Conservation (phyloP, 2,888 invertebrate species). For the Alloplasta piceator region DNA sequence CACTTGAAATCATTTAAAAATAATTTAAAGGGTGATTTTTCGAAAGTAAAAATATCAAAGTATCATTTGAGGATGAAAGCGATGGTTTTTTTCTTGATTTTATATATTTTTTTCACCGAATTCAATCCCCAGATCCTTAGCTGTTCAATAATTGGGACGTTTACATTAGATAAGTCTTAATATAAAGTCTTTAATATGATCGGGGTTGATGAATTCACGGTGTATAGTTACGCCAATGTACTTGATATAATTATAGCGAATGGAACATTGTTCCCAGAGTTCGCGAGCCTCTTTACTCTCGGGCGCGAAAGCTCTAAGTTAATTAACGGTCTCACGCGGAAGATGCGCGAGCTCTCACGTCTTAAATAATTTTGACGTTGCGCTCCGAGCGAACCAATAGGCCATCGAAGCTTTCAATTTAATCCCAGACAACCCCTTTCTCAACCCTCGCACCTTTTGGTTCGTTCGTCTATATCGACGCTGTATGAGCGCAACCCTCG, state of each 20-base stretch:
- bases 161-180: too few relatives aligned
- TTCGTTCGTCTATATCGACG: constrained; percentile 23
- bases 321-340: constrained; percentile 50
- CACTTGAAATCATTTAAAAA: too few relatives aligned
- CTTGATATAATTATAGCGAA: neutral
- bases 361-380: constrained; percentile 54
- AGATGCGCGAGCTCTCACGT: constrained; percentile 10
- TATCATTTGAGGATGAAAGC: too few relatives aligned
- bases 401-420: constrained; percentile 62
- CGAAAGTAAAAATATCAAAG: too few relatives aligned
- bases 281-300: constrained; percentile 13
- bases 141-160: too few relatives aligned
- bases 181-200: neutral
- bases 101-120: too few relatives aligned
- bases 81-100: too few relatives aligned
- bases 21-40: too few relatives aligned
- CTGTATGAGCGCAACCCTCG: constrained; percentile 20
- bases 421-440: constrained; percentile 45
- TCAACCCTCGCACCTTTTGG: constrained; percentile 6
- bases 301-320: constrained; percentile 50
- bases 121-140: too few relatives aligned
- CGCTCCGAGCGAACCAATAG: constrained; percentile 55
- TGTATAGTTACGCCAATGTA: neutral
- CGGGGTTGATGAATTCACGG: neutral
- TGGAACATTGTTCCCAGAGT: constrained; percentile 23